Conservation (phyloP, 2,888 invertebrate genomes). For the Idaea dimidiata region DNA sequence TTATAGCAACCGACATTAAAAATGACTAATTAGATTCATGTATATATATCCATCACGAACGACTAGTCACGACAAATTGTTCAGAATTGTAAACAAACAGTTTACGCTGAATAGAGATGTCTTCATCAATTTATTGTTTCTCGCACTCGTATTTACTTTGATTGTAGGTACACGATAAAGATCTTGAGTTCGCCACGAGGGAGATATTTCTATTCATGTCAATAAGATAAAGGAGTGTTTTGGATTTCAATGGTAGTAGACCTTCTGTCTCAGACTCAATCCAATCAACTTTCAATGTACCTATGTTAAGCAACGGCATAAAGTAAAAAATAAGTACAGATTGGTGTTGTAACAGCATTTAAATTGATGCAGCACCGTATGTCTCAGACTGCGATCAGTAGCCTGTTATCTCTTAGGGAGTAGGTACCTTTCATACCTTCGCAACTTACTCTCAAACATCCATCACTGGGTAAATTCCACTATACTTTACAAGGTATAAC, state of each 20-base stretch:
- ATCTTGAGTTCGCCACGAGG: not conserved
- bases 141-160: not conserved
- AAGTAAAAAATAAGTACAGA: no score
- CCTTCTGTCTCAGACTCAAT: not conserved
- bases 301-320: no score
- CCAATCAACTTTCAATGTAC: no score
- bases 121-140: not conserved
- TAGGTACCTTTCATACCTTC: no score
- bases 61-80: conserved; percentile 22
- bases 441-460: no score
- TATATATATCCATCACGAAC: conserved; percentile 21
- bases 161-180: not conserved
- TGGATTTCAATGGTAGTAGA: not conserved
- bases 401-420: no score
- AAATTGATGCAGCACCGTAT: no score
- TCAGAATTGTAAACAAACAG: conserved; percentile 18
- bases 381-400: no score
- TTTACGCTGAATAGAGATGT: not conserved
- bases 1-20: conserved; percentile 11
- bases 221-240: not conserved
- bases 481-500: no score
- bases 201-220: conserved; percentile 1
- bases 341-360: no score
- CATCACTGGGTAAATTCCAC: no score
- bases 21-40: conserved; percentile 26